These are phyloP conservation scores for human (Homo sapiens) DNA, from an alignment of 2,113 vertebrate species.

Conservation along the genomic window GRCh38 chr18:55962001-55962500, in stretches of 20 bases:
- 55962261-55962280: neutral
- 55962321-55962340: neutral
- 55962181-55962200: neutral
- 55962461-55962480: neutral
- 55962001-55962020: neutral
- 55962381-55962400: neutral
- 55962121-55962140: neutral
- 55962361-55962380: neutral
- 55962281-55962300: constrained; percentile 2
- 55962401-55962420: neutral
- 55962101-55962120: neutral
- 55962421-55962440: neutral
- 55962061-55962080: constrained; percentile 7
- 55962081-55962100: neutral
- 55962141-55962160: neutral
- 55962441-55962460: neutral
- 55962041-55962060: constrained; percentile 5
- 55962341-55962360: neutral
- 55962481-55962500: neutral
- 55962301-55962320: neutral
- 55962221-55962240: neutral
- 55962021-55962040: neutral
- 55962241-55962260: neutral
- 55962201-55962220: neutral
- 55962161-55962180: neutral